Base-by-base conservation (phyloP, 1,140 invertebrate species). In the Medauroidea extradentata region DNA sequence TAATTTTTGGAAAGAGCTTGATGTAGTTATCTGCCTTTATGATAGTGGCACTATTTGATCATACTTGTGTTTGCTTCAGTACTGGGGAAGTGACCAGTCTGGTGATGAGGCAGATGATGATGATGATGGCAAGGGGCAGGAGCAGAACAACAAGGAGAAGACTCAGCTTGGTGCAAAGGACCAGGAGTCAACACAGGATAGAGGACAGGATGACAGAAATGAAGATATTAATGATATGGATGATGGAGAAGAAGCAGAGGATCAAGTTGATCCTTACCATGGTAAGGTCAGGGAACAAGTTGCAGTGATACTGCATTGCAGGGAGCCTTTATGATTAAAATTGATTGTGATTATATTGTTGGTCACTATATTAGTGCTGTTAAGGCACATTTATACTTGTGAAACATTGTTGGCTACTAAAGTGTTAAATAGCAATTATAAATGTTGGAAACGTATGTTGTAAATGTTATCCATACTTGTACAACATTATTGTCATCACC, bases 251-350 rank as follows among this genome's bases (percentile, higher is more conserved):
- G 70, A 83, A 62, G 86, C 91, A 72, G 90, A 93, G 68, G 87
- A 93, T 70, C 89, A 94, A 76, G 77, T 86, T 0, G 91, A 96
- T 81, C 89, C 90, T 19, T 87, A 93, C 72, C 89, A 94, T 71
- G 89, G 89, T 25, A 66, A 75, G 16, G 41, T 19, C n/a, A 16
- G 4, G 5, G 9, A 5, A 9, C 3, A 2, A 5, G 9, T 43
- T 5, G 19, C 19, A 43, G 19, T 43, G n/a, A 41, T 16, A 41
- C 13, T 2, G 16, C 39, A 41, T 13, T 41, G 13, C 16, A 41
- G 39, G 13, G 39, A 14, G 13, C 16, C 13, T 41, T 16, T 41
- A 41, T 41, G 16, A 41, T 14, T 13, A 16, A 13, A 41, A 41
- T 41, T 41, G 1, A 14, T 14, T 41, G 39, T 14, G 13, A 44